Conservation (phyloP, 2,888 invertebrate genomes). For the Pyrrhosoma nymphula region DNA sequence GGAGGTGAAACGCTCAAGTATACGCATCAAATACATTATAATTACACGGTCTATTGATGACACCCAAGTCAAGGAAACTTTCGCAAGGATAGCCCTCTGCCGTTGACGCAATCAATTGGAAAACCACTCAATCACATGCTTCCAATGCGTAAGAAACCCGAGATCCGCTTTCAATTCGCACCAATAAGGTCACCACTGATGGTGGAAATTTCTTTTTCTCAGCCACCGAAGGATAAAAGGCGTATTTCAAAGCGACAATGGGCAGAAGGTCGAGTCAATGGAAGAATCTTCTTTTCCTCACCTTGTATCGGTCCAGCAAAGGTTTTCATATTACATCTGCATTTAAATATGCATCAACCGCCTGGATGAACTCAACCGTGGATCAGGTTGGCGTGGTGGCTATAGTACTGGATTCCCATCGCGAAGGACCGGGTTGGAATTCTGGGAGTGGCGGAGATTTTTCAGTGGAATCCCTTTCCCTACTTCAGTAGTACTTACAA, state of each 20-base stretch:
- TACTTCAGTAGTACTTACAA: no score
- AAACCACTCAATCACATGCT: neutral
- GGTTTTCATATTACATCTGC: no score
- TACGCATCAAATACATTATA: conserved; percentile 18
- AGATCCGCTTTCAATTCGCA: neutral
- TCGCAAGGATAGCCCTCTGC: neutral
- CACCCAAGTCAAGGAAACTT: neutral
- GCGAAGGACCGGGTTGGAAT: no score
- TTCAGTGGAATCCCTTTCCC: no score
- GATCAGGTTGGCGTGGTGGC: no score
- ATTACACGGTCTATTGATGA: neutral
- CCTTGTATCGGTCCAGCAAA: neutral
- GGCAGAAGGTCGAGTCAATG: neutral
- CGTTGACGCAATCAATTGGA: neutral
- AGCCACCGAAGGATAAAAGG: neutral
- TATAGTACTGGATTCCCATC: no score
- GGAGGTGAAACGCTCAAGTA: neutral
- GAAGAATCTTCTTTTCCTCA: neutral
- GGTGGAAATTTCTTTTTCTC: neutral
- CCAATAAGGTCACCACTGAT: neutral
- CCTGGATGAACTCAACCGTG: no score
- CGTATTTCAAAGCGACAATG: neutral
- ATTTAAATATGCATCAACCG: no score
- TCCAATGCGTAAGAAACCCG: neutral
- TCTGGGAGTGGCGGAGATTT: no score